A percentile compares a stretch with the other conserved stretches of the same genome.
These are phyloP conservation scores for Epinephelus awoara DNA, from an alignment of 2,797 vertebrate species.

Conservation along the genomic window DNA sequence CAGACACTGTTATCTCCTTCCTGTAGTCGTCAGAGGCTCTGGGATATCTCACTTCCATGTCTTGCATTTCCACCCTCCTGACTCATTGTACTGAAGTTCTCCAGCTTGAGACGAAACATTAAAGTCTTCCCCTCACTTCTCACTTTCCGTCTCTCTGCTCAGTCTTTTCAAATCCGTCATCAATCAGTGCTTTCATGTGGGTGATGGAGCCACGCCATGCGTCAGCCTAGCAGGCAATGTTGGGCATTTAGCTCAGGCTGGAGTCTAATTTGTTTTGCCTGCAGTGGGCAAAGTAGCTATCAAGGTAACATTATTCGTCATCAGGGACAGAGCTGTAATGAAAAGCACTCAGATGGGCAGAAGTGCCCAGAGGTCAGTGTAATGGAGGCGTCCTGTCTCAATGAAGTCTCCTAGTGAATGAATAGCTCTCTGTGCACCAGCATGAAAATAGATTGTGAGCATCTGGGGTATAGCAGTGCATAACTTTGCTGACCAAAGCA, in stretches of 20 bases:
- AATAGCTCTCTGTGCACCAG: conserved; percentile 41
- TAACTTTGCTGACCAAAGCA: conserved; percentile 58
- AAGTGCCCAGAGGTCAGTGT: conserved; percentile 68
- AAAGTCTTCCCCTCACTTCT: conserved; percentile 35
- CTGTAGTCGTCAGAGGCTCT: conserved; percentile 9
- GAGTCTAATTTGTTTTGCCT: conserved; percentile 74
- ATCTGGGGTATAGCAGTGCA: conserved; percentile 28
- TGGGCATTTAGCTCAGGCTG: conserved; percentile 57
- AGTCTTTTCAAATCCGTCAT: conserved; percentile 59
- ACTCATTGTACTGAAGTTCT: conserved; percentile 37
- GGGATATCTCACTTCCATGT: conserved; percentile 18
- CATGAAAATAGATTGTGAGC: conserved; percentile 56
- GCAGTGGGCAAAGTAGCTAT: conserved; percentile 62
- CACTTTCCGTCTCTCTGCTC: conserved; percentile 45
- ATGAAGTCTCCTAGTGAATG: conserved; percentile 54
- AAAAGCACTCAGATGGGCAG: conserved; percentile 70
- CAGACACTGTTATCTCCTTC: conserved; percentile 8
- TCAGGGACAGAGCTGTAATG: conserved; percentile 65
- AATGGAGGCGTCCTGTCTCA: conserved; percentile 61
- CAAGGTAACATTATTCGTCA: conserved; percentile 67
- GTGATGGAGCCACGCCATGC: conserved; percentile 56
- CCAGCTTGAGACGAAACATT: conserved; percentile 34
- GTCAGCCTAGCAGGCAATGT: conserved; percentile 26
- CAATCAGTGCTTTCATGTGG: conserved; percentile 65
- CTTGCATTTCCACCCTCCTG: conserved; percentile 26